Conservation (phyloP, 2,113 vertebrate genomes). For the Tachycineta bicolor region DNA sequence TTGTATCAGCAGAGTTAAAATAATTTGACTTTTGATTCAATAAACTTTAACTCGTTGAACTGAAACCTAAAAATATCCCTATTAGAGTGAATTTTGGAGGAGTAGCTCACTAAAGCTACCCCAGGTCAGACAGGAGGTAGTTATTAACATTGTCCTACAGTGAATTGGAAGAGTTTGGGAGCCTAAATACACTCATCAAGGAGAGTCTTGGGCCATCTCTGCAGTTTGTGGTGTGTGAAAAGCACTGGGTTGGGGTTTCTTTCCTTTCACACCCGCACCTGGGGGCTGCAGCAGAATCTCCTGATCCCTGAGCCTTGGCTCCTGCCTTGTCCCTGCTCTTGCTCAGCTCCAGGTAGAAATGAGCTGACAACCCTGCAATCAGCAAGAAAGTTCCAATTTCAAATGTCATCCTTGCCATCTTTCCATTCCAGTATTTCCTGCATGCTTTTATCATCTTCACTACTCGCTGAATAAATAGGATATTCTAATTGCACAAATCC, state of each 20-base stretch:
- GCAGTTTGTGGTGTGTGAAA: background rate
- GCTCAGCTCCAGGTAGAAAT: background rate
- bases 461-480: background rate
- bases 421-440: background rate
- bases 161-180: background rate
- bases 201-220: background rate
- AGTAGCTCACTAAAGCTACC: background rate
- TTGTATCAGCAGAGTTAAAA: background rate
- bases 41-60: rapidly evolving
- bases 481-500: background rate
- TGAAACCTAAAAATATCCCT: background rate
- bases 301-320: background rate
- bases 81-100: background rate
- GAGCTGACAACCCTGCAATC: background rate
- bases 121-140: background rate
- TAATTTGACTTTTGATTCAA: background rate
- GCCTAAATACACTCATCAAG: background rate
- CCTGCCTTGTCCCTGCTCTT: background rate
- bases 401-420: background rate
- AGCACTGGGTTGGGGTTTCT: background rate
- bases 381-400: background rate
- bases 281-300: background rate
- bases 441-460: background rate
- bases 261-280: background rate
- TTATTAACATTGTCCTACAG: background rate